Conservation (phyloP, 2,888 invertebrate species). For the Troglohyphantes excavatus region DNA sequence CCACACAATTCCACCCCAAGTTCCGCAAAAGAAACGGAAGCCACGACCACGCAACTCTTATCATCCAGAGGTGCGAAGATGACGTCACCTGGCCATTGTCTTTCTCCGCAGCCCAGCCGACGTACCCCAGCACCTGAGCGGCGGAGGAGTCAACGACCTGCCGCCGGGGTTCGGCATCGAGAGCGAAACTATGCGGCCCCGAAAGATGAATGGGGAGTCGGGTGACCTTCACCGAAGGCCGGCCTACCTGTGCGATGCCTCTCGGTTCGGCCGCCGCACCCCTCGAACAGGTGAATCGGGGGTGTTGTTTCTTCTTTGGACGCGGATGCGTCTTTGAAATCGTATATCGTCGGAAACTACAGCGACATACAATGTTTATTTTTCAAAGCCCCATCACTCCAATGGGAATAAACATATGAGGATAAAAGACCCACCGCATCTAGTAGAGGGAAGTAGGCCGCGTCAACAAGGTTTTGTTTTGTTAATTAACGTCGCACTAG, state of each 20-base stretch:
- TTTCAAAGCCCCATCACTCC: neutral
- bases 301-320: too few species aligned
- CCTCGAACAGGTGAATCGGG: too few species aligned
- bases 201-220: slow-evolving; percentile 3
- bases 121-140: neutral
- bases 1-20: too few species aligned
- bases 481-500: too few species aligned
- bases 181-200: slow-evolving; percentile 72
- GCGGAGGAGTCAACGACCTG: slow-evolving; percentile 63
- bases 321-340: too few species aligned
- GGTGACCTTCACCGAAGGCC: slow-evolving; percentile 74
- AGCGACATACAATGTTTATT: neutral
- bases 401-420: neutral
- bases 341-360: too few species aligned
- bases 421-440: neutral
- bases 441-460: neutral
- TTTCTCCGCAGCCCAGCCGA: slow-evolving; percentile 41
- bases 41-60: neutral
- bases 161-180: slow-evolving; percentile 25
- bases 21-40: slow-evolving; percentile 22
- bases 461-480: too few species aligned
- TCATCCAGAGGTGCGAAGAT: slow-evolving; percentile 1
- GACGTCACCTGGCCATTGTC: slow-evolving; percentile 54
- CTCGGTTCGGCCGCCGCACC: neutral
- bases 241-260: slow-evolving; percentile 22